Conservation (phyloP, 2,888 invertebrate species). For the Imbricaverruca yamaguchii region DNA sequence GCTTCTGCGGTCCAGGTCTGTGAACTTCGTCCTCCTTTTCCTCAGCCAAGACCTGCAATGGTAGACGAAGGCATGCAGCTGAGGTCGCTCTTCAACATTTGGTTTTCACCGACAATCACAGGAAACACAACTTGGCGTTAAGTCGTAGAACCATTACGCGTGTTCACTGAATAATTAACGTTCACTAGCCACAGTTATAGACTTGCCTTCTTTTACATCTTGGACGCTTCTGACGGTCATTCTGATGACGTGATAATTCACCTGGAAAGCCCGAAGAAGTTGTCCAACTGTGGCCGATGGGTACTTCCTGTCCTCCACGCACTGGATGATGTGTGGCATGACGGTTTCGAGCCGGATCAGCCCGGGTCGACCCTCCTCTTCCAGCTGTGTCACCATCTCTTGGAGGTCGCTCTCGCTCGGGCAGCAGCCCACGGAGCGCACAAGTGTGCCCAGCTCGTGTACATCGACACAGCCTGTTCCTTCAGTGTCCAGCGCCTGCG, state of each 20-base stretch:
- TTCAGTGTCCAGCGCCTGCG: constrained; percentile 7
- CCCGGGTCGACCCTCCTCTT: not conserved
- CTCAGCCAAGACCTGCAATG: not conserved
- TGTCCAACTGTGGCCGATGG: not conserved
- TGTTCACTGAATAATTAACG: not conserved
- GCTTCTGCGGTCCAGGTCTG: not conserved
- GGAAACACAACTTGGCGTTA: not conserved
- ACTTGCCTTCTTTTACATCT: not conserved
- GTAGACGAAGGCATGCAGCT: not conserved
- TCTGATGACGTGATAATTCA: not conserved
- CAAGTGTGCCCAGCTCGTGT: not conserved
- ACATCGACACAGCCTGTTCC: not conserved
- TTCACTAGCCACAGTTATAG: not conserved
- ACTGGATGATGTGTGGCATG: not conserved
- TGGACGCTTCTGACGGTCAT: not conserved
- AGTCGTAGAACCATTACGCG: not conserved
- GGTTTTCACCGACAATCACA: too few species aligned
- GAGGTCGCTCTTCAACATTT: not conserved
- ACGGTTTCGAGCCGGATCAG: not conserved
- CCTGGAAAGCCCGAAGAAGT: not conserved
- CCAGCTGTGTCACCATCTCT: not conserved
- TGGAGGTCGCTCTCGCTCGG: not conserved
- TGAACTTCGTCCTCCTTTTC: not conserved
- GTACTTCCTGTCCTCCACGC: constrained; percentile 12
- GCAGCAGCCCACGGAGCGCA: constrained; percentile 7